A percentile compares a stretch with the other conserved stretches of the same genome.
Evolutionary conservation across 2,797 vertebrate genomes (phyloP).

Genomic region (Labroides dimidiatus): DNA sequence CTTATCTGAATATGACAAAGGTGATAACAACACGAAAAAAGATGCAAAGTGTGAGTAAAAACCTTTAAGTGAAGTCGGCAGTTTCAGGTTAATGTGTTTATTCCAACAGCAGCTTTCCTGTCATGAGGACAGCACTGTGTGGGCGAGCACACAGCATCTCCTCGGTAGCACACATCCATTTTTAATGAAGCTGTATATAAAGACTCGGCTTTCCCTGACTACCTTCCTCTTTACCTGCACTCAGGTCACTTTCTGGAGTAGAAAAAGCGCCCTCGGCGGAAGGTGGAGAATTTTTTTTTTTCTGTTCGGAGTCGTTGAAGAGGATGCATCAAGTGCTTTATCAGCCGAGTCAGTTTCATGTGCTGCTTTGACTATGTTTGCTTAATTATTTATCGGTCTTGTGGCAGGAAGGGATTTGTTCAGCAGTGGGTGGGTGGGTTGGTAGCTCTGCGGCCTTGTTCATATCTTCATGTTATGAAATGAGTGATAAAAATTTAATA

Average conservation of each 20-base stretch:
- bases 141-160: conserved; percentile 14
- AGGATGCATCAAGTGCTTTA: not conserved
- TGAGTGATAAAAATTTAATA: not conserved
- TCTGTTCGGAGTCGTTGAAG: not conserved
- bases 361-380: not conserved
- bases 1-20: conserved; percentile 40
- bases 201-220: conserved; percentile 12
- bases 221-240: conserved; percentile 25
- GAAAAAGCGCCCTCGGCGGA: not conserved
- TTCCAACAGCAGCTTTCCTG: not conserved
- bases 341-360: not conserved
- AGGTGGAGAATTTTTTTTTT: not conserved
- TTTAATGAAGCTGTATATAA: conserved; percentile 46
- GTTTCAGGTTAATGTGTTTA: conserved; percentile 25
- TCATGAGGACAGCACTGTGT: not conserved
- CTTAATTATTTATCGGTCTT: not conserved
- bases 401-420: conserved; percentile 5
- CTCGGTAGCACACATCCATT: conserved; percentile 43
- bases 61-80: not conserved
- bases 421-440: not conserved
- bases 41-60: conserved; percentile 13
- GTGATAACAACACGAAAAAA: conserved; percentile 13
- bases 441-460: not conserved
- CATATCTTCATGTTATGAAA: not conserved
- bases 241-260: not conserved